Evolutionary conservation across 2,888 invertebrate genomes (phyloP).

Genomic region (Drosophila helvetica): DNA sequence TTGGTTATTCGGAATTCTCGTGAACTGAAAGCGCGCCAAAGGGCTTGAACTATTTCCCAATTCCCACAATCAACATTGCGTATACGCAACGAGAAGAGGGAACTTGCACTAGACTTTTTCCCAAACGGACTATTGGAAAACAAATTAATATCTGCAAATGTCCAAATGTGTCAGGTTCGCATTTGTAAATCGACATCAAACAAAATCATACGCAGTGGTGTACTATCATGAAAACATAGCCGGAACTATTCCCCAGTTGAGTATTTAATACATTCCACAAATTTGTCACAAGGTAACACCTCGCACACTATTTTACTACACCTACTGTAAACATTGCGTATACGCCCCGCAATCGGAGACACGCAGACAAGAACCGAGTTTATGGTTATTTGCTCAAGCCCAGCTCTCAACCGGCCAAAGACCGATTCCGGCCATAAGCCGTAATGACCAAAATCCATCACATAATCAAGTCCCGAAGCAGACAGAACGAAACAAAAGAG

Average conservation of each 20-base stretch:
- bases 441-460: conserved; percentile 72
- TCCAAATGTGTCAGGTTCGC: not conserved
- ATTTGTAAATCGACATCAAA: not conserved
- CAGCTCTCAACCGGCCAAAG: conserved; percentile 18
- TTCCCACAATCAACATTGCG: not conserved
- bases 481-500: conserved; percentile 11
- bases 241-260: not conserved
- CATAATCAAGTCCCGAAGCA: conserved; percentile 63
- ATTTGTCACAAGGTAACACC: not conserved
- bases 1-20: not conserved
- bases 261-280: not conserved
- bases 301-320: too few species aligned
- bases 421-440: conserved; percentile 55
- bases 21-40: not conserved
- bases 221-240: too few species aligned
- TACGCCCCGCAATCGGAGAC: conserved; percentile 36
- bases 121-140: too few species aligned
- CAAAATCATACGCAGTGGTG: not conserved
- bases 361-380: not conserved
- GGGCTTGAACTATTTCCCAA: not conserved
- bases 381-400: conserved; percentile 13
- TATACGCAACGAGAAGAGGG: too few species aligned
- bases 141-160: too few species aligned
- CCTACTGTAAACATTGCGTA: conserved; percentile 36
- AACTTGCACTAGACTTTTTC: too few species aligned